Evolutionary conservation across 2,888 invertebrate species (phyloP).

Genomic region (Tetragonisca angustula): DNA sequence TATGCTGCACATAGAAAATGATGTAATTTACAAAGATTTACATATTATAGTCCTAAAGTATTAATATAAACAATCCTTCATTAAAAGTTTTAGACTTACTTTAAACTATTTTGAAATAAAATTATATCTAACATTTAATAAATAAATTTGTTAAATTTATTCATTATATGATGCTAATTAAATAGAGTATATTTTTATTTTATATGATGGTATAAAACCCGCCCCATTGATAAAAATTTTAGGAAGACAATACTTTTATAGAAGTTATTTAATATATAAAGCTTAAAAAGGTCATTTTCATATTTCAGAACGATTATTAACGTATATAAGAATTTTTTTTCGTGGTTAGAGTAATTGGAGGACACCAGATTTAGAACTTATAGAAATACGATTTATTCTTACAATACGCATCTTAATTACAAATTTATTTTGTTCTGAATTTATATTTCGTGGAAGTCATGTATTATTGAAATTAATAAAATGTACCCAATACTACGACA

Average conservation of each 20-base stretch:
- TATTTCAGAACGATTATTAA: conserved; percentile 73
- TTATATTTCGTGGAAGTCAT: conserved; percentile 60
- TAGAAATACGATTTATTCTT: conserved; percentile 80
- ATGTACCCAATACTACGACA: conserved; percentile 53
- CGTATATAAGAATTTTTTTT: conserved; percentile 30
- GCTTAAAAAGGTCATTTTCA: conserved; percentile 64
- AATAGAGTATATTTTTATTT: conserved; percentile 18
- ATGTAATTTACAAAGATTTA: conserved; percentile 5
- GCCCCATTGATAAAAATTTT: conserved; percentile 24
- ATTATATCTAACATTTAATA: conserved; percentile 23
- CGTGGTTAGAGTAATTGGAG: conserved; percentile 56
- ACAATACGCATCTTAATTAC: conserved; percentile 76
- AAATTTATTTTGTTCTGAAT: conserved; percentile 68
- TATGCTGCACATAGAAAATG: background rate
- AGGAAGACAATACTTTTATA: conserved; percentile 32
- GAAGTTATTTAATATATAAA: conserved; percentile 30
- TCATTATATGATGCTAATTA: conserved; percentile 22
- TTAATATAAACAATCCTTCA: background rate
- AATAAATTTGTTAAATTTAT: conserved; percentile 29
- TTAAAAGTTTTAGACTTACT: background rate
- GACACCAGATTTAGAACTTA: conserved; percentile 75
- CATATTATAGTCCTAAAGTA: conserved; percentile 16
- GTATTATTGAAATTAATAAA: conserved; percentile 58
- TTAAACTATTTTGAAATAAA: conserved; percentile 23
- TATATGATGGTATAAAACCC: conserved; percentile 12